Evolutionary conservation across 2,113 vertebrate genomes (phyloP), one percentile per base, ranked within the genome.

Genomic region (Eulemur rufifrons): DNA sequence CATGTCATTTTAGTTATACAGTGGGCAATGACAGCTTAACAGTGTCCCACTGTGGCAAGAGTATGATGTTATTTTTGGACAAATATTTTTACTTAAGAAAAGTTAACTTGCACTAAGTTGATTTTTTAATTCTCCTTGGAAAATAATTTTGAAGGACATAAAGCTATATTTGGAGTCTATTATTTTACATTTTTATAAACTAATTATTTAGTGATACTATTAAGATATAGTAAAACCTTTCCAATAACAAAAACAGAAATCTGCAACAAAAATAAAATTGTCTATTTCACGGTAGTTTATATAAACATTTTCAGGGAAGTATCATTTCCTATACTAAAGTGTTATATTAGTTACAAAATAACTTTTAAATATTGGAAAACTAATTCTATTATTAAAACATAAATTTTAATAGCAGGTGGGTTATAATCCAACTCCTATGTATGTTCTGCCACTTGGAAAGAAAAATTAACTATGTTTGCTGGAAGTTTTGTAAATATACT

Each of bases 1-100:
- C 81, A 27, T 39, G 45, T 93, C 97, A 96, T 98, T 98, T 87
- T 73, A 87, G 12, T 45, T 85, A 39, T 37, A 27, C 17, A 66
- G 21, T 93, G 32, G 78, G 63, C 50, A 97, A 92, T 97, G 14
- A 82, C 15, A 68, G 32, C 23, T 92, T 92, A 61, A 78, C 95
- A 68, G 27, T 39, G 86, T 20, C 15, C 25, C 21, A 25, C 56
- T 95, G 25, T 74, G 25, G 37, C 66, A 85, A 89, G 34, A 74
- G 9, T 5, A 37, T 63, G 21, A 73, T 76, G 74, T 52, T 32
- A 52, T 81, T 66, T 95, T 93, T 25, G 63, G 34, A 73, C 63
- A 74, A 42, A 96, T 90, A 94, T 92, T 94, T 97, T 45, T 52
- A 76, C 6, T 6, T 84, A 56, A 25, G 29, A 66, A 91, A 97